phyloP scores from a whole-genome alignment of 2,888 invertebrate genomes.

The Hypomecis punctinalis region DNA sequence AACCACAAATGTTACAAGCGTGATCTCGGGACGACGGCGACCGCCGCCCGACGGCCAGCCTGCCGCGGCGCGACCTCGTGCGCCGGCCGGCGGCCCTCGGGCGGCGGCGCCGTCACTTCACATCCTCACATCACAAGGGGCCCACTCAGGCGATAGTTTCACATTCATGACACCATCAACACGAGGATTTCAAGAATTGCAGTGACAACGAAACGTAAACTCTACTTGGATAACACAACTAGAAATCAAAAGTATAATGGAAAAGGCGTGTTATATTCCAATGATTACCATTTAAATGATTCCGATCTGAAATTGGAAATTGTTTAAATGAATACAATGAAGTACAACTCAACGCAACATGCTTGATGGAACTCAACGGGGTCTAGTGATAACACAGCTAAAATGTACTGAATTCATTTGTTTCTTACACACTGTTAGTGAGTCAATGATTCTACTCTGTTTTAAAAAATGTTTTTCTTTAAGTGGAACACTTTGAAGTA shows the following conservation, averaged over 20 bases:
- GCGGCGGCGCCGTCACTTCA: slow-evolving; percentile 38
- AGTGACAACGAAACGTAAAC: slow-evolving; percentile 63
- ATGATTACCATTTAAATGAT: slow-evolving; percentile 85
- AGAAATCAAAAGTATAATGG: slow-evolving; percentile 56
- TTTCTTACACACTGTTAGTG: slow-evolving; percentile 1
- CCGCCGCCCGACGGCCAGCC: slow-evolving; percentile 20
- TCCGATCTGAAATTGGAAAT: slow-evolving; percentile 86
- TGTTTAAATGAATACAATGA: slow-evolving; percentile 71
- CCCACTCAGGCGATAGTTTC: slow-evolving; percentile 49
- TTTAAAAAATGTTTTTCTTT: neutral
- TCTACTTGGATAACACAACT: slow-evolving; percentile 75
- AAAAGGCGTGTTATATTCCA: slow-evolving; percentile 70
- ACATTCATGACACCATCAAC: slow-evolving; percentile 57
- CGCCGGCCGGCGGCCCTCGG: slow-evolving; percentile 29
- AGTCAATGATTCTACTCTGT: slow-evolving; percentile 16
- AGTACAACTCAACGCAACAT: slow-evolving; percentile 32
- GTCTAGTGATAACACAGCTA: slow-evolving; percentile 17
- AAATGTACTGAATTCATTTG: neutral
- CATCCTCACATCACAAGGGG: slow-evolving; percentile 46
- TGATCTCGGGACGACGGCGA: slow-evolving; percentile 47
- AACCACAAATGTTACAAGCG: slow-evolving; percentile 80
- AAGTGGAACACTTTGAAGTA: slow-evolving; percentile 13
- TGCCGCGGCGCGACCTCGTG: neutral
- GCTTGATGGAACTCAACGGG: slow-evolving; percentile 32
- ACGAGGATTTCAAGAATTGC: slow-evolving; percentile 60